phyloP scores from a whole-genome alignment of 2,113 vertebrate species.

The Tenrec ecaudatus region DNA sequence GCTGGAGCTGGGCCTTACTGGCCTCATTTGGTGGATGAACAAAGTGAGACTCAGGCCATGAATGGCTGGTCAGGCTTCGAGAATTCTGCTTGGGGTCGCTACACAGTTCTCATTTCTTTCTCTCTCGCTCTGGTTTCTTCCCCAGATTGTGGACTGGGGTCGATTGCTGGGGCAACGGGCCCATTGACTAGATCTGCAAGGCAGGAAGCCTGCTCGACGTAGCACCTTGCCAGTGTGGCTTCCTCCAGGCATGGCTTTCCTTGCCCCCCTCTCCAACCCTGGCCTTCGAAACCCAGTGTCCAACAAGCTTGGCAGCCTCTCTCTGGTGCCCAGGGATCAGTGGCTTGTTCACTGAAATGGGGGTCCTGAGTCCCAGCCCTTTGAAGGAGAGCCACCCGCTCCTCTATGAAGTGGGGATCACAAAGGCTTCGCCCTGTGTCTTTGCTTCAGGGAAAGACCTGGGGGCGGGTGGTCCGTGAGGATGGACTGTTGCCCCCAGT shows the following conservation, averaged over 20 bases:
- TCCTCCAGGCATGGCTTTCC: neutral
- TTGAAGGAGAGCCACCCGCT: neutral
- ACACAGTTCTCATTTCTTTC: neutral
- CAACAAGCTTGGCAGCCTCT: neutral
- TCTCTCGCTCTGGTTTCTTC: neutral
- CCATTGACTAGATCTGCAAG: fast-evolving
- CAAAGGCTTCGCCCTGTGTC: neutral
- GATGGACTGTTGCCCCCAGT: neutral
- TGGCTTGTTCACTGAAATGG: neutral
- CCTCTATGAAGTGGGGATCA: neutral
- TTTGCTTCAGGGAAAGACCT: neutral
- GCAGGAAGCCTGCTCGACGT: neutral
- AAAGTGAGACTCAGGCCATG: neutral
- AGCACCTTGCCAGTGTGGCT: neutral
- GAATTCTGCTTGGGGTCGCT: fast-evolving
- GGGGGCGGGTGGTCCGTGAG: neutral
- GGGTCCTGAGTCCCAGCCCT: neutral
- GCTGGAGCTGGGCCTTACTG: neutral
- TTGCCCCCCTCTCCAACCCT: neutral
- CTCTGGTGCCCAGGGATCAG: neutral
- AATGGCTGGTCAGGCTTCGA: neutral
- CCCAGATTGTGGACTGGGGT: neutral
- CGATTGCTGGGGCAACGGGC: neutral
- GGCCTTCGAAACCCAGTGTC: neutral
- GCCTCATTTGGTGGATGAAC: neutral